These are phyloP conservation scores for Seriola rivoliana DNA, from an alignment of 2,113 vertebrate genomes.

Conservation along the genomic window DNA sequence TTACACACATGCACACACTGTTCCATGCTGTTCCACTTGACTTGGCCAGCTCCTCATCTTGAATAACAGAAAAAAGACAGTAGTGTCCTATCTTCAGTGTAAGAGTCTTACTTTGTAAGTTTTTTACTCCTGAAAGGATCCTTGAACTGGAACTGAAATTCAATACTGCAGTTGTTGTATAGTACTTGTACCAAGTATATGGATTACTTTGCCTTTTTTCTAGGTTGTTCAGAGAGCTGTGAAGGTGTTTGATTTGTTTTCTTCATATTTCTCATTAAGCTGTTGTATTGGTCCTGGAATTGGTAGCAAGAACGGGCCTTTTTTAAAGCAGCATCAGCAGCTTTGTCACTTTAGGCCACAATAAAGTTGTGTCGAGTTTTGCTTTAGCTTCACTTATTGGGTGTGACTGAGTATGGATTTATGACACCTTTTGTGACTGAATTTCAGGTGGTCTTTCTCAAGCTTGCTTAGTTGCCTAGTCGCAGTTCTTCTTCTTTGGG, in stretches of 20 bases:
- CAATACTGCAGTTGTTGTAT: constrained; percentile 49
- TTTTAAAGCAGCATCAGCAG: constrained; percentile 31
- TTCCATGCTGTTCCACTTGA: neutral
- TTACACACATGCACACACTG: constrained; percentile 21
- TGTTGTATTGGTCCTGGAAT: constrained; percentile 25
- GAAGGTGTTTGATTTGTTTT: constrained; percentile 52
- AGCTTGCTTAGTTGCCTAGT: neutral
- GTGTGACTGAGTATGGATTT: constrained; percentile 46
- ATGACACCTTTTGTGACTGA: constrained; percentile 22
- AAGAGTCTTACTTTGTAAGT: constrained; percentile 23
- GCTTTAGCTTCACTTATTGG: constrained; percentile 10
- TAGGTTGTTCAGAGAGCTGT: constrained; percentile 47
- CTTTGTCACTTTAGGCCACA: constrained; percentile 31
- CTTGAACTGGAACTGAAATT: constrained; percentile 45
- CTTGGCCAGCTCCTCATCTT: constrained; percentile 33
- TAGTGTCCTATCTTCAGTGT: constrained; percentile 1
- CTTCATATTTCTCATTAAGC: constrained; percentile 43
- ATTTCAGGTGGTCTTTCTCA: constrained; percentile 23
- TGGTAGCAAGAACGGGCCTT: constrained; percentile 8
- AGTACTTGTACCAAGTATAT: constrained; percentile 32
- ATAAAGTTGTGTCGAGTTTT: constrained; percentile 41
- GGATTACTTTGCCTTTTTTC: constrained; percentile 50
- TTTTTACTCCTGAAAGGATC: constrained; percentile 6
- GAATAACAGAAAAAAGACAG: constrained; percentile 25
- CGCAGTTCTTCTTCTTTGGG: neutral